These are phyloP conservation scores for Caenorhabditis doughertyi DNA, from an alignment of 2,888 invertebrate species.

Conservation along the genomic window DNA sequence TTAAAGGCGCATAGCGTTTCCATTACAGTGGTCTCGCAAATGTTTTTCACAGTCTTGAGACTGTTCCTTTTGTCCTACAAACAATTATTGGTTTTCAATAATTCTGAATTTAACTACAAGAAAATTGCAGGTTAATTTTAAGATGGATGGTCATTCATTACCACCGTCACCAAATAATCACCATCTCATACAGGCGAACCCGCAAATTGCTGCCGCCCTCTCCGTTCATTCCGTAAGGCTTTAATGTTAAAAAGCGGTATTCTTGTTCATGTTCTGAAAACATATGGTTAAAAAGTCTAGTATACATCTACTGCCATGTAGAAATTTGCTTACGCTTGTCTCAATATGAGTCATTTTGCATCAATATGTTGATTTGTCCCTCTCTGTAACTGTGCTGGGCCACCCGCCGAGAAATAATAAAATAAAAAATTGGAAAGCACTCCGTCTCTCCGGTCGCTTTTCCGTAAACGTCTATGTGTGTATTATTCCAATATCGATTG, in stretches of 20 bases:
- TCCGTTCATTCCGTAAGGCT: slow-evolving; percentile 43
- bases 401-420: slow-evolving; percentile 12
- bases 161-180: slow-evolving; percentile 43
- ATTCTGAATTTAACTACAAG: background rate
- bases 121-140: slow-evolving; percentile 21
- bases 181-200: slow-evolving; percentile 48
- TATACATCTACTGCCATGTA: background rate
- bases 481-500: slow-evolving; percentile 44
- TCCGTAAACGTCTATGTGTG: slow-evolving; percentile 25
- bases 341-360: slow-evolving; percentile 24
- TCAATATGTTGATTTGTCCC: slow-evolving; percentile 11
- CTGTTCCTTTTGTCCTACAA: no score
- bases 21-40: background rate
- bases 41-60: no score
- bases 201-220: slow-evolving; percentile 55
- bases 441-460: slow-evolving; percentile 16
- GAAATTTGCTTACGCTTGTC: background rate
- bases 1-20: slow-evolving; percentile 5
- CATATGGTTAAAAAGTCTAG: background rate
- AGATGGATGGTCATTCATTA: slow-evolving; percentile 35
- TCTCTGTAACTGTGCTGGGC: slow-evolving; percentile 7
- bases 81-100: background rate
- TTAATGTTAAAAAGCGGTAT: background rate
- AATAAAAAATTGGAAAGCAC: slow-evolving; percentile 33
- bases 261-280: background rate